Percentiles rank a stretch among this genome's conserved stretches.
Evolutionary conservation across 2,113 vertebrate species (phyloP).

Genomic region (Esox niger): DNA sequence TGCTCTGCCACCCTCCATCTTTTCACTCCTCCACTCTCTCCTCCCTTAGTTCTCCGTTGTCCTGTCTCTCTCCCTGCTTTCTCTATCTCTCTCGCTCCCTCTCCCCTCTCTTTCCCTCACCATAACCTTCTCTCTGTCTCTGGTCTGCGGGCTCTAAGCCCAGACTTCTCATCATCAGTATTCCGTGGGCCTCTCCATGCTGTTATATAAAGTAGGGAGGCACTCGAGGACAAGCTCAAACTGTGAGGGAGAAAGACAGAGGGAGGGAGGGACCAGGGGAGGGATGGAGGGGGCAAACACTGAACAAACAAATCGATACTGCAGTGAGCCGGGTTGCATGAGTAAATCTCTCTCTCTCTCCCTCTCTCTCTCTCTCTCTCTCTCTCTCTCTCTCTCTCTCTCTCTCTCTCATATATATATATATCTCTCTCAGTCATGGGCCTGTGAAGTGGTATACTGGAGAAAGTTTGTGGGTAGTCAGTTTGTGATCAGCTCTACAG

Average conservation of each 20-base stretch:
- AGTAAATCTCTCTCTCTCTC: too few species aligned
- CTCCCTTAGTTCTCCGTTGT: constrained; percentile 47
- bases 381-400: too few species aligned
- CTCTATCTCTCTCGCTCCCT: constrained; percentile 31
- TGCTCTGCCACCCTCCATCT: too few species aligned
- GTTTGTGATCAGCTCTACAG: constrained; percentile 22
- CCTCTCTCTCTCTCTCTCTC: constrained; percentile 37
- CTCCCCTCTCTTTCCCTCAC: constrained; percentile 34
- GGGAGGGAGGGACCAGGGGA: constrained; percentile 41
- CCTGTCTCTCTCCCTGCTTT: constrained; percentile 34
- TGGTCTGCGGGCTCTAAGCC: constrained; percentile 56
- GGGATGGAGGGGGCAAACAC: constrained; percentile 28
- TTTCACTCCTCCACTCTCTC: too few species aligned
- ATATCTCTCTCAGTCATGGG: constrained; percentile 28
- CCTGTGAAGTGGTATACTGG: constrained; percentile 26
- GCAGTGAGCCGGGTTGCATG: constrained; percentile 54
- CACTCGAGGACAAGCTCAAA: constrained; percentile 73
- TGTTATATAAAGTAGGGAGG: constrained; percentile 75
- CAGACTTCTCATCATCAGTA: constrained; percentile 76
- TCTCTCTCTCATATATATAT: too few species aligned
- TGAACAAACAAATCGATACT: constrained; percentile 74
- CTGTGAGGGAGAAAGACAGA: constrained; percentile 41
- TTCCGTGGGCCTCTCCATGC: constrained; percentile 60
- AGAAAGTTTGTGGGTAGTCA: constrained; percentile 11
- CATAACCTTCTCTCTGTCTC: constrained; percentile 36